Conservation (phyloP, 2,797 vertebrate species). For the Malacoraja senta region DNA sequence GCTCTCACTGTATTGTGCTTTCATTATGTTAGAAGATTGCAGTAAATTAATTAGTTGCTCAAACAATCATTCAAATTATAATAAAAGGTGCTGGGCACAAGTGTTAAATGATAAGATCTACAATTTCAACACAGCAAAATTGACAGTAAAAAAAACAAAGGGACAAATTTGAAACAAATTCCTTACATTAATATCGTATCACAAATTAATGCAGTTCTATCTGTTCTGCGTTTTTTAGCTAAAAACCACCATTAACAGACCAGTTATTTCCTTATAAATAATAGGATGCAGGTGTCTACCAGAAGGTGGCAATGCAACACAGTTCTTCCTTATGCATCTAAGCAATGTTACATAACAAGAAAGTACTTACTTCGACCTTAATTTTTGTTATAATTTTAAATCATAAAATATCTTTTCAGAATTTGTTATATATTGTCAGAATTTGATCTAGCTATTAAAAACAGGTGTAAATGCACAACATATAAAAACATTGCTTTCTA, state of each 20-base stretch:
- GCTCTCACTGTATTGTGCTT: not conserved
- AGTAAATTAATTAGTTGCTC: not conserved
- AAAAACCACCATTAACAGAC: not conserved
- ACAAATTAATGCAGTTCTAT: not conserved
- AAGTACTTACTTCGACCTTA: too few relatives aligned
- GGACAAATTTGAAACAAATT: not conserved
- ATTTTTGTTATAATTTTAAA: too few relatives aligned
- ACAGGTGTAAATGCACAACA: not conserved
- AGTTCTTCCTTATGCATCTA: not conserved
- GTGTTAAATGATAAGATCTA: not conserved
- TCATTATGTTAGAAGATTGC: not conserved
- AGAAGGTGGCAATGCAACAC: conserved; percentile 22
- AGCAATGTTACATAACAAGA: too few relatives aligned
- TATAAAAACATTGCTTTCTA: not conserved
- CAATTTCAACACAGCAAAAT: not conserved
- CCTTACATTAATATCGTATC: too few relatives aligned
- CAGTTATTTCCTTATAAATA: not conserved
- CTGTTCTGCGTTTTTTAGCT: not conserved
- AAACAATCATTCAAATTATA: not conserved
- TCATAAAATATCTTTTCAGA: too few relatives aligned
- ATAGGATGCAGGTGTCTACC: not conserved
- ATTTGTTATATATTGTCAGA: not conserved
- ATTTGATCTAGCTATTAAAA: not conserved
- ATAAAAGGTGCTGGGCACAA: not conserved
- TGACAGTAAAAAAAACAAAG: too few relatives aligned